Base-by-base conservation (phyloP, 2,888 invertebrate species). In the Acanthoscelides obtectus region DNA sequence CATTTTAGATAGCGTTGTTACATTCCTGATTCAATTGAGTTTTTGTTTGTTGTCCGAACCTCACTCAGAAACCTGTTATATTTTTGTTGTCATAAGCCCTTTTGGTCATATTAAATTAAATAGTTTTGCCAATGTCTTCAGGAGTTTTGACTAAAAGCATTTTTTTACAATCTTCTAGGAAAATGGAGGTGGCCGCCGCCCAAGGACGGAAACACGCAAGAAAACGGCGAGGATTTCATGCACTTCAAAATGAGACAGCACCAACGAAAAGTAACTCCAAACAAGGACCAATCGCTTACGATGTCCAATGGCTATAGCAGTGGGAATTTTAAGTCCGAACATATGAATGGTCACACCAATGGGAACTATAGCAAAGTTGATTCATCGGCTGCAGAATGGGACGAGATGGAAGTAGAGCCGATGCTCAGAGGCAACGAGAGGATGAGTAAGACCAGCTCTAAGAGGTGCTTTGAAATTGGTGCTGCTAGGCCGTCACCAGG, bases 101-200 rank as follows among this genome's bases (percentile, higher is more conserved):
- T n/a, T n/a, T n/a, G n/a, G n/a, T n/a, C n/a, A n/a, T n/a, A n/a
- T n/a, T n/a, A n/a, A n/a, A n/a, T n/a, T n/a, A n/a, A n/a, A n/a
- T n/a, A n/a, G n/a, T n/a, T n/a, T n/a, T n/a, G n/a, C n/a, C n/a
- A n/a, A n/a, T n/a, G n/a, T n/a, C n/a, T n/a, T n/a, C n/a, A n/a
- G n/a, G n/a, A n/a, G n/a, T n/a, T n/a, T n/a, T n/a, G n/a, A n/a
- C n/a, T n/a, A n/a, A n/a, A n/a, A n/a, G n/a, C n/a, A n/a, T n/a
- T n/a, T n/a, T n/a, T n/a, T n/a, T 66, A 96, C 0, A 45, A 45
- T 45, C 4, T 45, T 12, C 17, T 17, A 45, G 45, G 45, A 6
- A 97, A 96, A 86, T 97, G 97, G 97, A 88, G 94, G 74, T 98
- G 98, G 98, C 98, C 98, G 6, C 98, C 98, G 8, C 97, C 97